Evolutionary conservation across 2,113 vertebrate species (phyloP).

Genomic region (Anoura caudifer): DNA sequence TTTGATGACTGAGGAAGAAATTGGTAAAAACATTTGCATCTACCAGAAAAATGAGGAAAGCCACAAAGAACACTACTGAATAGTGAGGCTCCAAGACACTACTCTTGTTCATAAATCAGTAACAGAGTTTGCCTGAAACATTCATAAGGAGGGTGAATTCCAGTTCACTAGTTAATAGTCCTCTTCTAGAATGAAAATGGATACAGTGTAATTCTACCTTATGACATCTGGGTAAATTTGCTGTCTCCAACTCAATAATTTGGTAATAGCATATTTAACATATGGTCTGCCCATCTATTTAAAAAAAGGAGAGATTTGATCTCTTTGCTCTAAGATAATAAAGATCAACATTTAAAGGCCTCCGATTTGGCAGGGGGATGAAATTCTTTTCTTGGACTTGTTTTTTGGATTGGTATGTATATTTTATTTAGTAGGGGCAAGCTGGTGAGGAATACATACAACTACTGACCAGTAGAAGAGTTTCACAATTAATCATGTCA

Average conservation of each 20-base stretch:
- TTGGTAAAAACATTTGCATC: neutral
- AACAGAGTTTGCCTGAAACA: conserved; percentile 26
- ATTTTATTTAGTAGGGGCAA: neutral
- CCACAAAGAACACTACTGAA: neutral
- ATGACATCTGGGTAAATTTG: conserved; percentile 11
- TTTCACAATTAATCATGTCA: neutral
- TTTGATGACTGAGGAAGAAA: conserved; percentile 10
- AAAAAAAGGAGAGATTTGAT: neutral
- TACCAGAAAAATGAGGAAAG: neutral
- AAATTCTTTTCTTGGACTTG: neutral
- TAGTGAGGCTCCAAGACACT: neutral
- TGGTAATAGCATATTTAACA: neutral
- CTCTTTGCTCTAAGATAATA: neutral
- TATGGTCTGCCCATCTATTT: neutral
- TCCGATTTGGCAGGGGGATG: neutral
- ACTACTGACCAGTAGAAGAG: neutral
- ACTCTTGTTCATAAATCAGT: conserved; percentile 7
- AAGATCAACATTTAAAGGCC: neutral
- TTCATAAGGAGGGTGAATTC: neutral
- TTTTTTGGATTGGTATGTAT: neutral
- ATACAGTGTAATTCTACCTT: neutral
- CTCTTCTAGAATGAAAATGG: neutral
- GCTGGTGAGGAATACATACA: neutral
- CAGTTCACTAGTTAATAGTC: neutral
- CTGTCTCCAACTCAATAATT: neutral